Evolutionary conservation across 2,113 vertebrate species (phyloP), one percentile per base, ranked within the genome.

Genomic region (Aspidoscelis tigris): DNA sequence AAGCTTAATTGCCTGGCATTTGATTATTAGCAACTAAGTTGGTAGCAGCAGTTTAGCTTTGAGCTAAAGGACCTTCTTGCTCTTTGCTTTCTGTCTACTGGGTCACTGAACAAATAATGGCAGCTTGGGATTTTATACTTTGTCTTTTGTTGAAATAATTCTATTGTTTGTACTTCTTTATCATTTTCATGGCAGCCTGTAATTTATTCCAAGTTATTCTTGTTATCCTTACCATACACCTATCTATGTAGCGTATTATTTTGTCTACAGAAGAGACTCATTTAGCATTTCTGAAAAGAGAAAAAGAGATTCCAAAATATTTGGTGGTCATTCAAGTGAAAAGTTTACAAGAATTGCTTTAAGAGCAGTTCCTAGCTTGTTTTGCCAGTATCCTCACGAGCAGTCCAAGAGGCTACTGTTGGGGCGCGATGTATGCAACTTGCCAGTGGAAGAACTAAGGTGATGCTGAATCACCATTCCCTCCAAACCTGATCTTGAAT

Each of bases 61-160:
- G 16, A 65, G 85, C 75, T 77, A 78, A 88, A 86, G 58, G 70
- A 89, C 43, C 85, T 84, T 84, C 83, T 80, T 83, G 7, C 71
- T 86, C 64, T 26, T 84, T 87, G 84, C 81, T 73, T 91, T 90
- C 87, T 88, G 82, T 88, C 89, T 89, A 69, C 82, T 66, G 72
- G 80, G 77, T 53, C 55, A 53, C 72, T 81, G 61, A 89, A 68
- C 84, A 88, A 88, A 79, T 87, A 87, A 77, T 55, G 82, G 68
- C 84, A 80, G 73, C 83, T 83, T 80, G 86, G 81, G 83, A 82
- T 84, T 92, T 89, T 89, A 53, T 93, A 86, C 90, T 94, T 88
- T 70, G 68, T 88, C 43, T 83, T 39, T 76, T 83, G 66, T 91
- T 88, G 90, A 87, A 78, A 87, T 6, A 89, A 88, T 87, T 89